Conservation (phyloP, 1,140 invertebrate genomes). For the Rhyacophila brunnea region DNA sequence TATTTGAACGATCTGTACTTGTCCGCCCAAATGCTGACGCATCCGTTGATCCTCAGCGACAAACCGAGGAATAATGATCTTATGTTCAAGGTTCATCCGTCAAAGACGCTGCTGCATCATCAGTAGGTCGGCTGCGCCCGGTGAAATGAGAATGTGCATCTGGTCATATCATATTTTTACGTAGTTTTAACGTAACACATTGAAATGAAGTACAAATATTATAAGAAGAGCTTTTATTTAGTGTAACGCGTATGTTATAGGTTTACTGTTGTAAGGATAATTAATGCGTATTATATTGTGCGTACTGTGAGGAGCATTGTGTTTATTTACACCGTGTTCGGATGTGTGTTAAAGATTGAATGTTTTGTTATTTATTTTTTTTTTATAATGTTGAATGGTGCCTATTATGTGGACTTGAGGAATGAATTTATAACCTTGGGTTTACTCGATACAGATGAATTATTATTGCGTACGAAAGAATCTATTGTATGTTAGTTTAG, state of each 20-base stretch:
- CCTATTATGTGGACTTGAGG: background rate
- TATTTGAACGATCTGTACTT: background rate
- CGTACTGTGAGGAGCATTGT: background rate
- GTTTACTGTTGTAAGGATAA: constrained; percentile 4
- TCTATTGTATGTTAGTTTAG: too few species aligned
- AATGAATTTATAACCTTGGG: too few species aligned
- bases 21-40: constrained; percentile 3
- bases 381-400: background rate
- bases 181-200: constrained; percentile 10
- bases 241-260: constrained; percentile 4
- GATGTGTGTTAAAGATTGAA: background rate
- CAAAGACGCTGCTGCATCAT: background rate
- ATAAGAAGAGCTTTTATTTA: constrained; percentile 24
- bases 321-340: background rate
- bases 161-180: constrained; percentile 17
- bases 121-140: constrained; percentile 1
- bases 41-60: background rate
- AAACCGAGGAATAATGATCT: background rate
- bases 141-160: constrained; percentile 16
- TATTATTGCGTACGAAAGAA: too few species aligned
- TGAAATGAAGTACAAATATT: constrained; percentile 24
- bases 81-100: background rate
- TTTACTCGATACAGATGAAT: too few species aligned
- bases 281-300: constrained; percentile 11
- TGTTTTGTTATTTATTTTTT: background rate